phyloP scores from a whole-genome alignment of 37 sponge, comb jelly and placozoan genomes.

The Chondrilla cf. caribensis region DNA sequence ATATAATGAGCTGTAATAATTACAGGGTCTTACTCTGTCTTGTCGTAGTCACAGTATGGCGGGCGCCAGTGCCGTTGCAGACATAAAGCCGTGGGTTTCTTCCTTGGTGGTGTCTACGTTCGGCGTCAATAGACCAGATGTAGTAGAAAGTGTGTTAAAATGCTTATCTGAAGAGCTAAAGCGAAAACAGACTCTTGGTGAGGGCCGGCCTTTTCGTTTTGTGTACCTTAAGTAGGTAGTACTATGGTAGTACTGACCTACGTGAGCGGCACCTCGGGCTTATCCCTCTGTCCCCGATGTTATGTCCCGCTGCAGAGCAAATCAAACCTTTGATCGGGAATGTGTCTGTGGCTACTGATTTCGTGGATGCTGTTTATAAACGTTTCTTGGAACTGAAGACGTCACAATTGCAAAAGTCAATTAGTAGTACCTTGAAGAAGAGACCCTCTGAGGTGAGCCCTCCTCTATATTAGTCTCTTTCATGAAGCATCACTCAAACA shows the following conservation, averaged over 20 bases:
- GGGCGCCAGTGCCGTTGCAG: constrained; percentile 46
- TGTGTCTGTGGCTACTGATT: constrained; percentile 15
- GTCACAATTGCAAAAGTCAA: constrained; percentile 1
- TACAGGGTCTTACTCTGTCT: neutral
- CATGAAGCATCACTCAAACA: no score
- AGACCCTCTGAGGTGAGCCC: neutral
- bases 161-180: constrained; percentile 12
- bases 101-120: constrained; percentile 31
- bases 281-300: no score
- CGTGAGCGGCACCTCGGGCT: no score
- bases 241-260: no score
- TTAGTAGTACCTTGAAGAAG: neutral
- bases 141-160: neutral
- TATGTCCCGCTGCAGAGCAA: constrained; percentile 6
- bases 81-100: constrained; percentile 65
- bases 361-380: constrained; percentile 63
- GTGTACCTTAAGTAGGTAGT: no score
- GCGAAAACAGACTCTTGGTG: constrained; percentile 9
- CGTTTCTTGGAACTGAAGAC: constrained; percentile 63
- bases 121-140: constrained; percentile 32
- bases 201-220: neutral
- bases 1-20: no score
- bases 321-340: constrained; percentile 15
- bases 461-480: neutral
- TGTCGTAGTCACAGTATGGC: constrained; percentile 7